These are phyloP conservation scores for Zaprionus nigranus DNA, from an alignment of 1,140 invertebrate genomes.

Conservation along the genomic window DNA sequence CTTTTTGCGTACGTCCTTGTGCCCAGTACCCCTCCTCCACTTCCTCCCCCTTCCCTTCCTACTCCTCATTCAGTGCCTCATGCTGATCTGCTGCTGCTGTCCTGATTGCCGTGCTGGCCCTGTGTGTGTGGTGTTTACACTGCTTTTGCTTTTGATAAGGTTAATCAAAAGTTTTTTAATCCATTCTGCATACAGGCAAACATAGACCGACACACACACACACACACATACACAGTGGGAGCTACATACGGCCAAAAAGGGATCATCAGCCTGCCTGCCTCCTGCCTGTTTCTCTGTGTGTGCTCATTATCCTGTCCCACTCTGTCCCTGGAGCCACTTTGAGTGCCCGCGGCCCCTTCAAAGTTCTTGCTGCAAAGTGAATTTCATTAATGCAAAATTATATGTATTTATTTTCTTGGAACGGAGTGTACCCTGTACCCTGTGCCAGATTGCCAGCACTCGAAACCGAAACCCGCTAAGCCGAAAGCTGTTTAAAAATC, in stretches of 20 bases:
- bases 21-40: constrained; percentile 8
- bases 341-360: constrained; percentile 65
- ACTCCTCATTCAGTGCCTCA: neutral
- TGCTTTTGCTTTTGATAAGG: constrained; percentile 83
- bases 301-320: constrained; percentile 75
- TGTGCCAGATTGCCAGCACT: neutral
- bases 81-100: constrained; percentile 22
- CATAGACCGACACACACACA: constrained; percentile 59
- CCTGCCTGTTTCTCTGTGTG: constrained; percentile 37
- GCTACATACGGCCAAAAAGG: constrained; percentile 7
- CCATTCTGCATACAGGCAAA: constrained; percentile 81
- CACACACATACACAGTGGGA: constrained; percentile 1
- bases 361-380: constrained; percentile 75
- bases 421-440: constrained; percentile 27
- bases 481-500: constrained; percentile 60
- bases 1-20: constrained; percentile 52
- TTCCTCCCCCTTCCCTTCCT: neutral
- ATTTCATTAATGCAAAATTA: constrained; percentile 82
- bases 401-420: constrained; percentile 75
- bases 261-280: constrained; percentile 66
- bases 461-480: constrained; percentile 25
- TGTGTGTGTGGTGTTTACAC: constrained; percentile 76
- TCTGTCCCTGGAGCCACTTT: constrained; percentile 48
- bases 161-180: constrained; percentile 84
- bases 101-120: constrained; percentile 65